Conservation (phyloP, 2,113 vertebrate genomes). For the Corythaeola cristata region DNA sequence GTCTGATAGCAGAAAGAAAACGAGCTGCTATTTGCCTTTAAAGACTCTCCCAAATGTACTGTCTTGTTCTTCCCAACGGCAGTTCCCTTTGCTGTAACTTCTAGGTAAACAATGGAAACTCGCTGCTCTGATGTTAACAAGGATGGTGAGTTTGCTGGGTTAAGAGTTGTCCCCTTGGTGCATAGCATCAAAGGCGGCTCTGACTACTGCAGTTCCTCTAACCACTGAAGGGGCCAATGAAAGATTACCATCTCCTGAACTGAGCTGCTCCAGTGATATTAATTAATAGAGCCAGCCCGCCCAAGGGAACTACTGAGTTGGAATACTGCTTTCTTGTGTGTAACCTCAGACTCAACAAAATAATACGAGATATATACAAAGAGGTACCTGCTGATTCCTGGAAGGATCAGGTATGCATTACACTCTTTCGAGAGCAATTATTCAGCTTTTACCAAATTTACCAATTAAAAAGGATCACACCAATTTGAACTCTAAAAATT, state of each 20-base stretch:
- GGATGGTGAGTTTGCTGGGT: neutral
- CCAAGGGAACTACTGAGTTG: neutral
- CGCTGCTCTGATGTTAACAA: neutral
- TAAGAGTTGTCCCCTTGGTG: neutral
- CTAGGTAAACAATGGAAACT: neutral
- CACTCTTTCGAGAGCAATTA: neutral
- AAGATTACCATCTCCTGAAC: neutral
- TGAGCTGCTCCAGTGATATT: neutral
- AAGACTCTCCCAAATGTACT: neutral
- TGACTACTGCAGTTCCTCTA: neutral
- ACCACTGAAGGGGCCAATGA: neutral
- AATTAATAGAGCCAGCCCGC: neutral
- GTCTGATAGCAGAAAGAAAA: conserved; percentile 17
- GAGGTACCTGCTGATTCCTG: neutral
- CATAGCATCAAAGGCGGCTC: neutral
- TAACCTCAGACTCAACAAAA: neutral
- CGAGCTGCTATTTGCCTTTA: neutral
- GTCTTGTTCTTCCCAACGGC: neutral
- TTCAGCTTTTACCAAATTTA: neutral
- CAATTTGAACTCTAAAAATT: neutral
- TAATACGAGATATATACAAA: neutral
- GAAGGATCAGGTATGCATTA: neutral
- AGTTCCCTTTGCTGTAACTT: neutral
- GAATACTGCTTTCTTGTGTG: neutral
- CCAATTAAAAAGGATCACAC: neutral